A percentile compares a stretch with the other conserved stretches of the same genome.
These are phyloP conservation scores for Hyposoter dolosus DNA, from an alignment of 2,888 invertebrate species.

Conservation along the genomic window DNA sequence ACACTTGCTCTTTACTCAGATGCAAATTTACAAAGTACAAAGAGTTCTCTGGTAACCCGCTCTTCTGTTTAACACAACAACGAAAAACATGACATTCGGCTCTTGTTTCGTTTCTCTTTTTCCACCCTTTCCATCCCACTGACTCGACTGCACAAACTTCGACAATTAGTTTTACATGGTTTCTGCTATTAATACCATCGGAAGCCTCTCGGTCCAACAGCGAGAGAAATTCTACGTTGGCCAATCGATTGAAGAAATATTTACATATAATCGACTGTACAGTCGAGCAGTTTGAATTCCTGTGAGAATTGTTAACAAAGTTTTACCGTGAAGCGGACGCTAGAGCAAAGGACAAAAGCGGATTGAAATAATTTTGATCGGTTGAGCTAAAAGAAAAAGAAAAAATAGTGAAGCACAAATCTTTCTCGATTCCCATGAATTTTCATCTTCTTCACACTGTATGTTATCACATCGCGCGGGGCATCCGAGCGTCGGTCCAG, in stretches of 20 bases:
- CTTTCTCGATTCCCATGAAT: neutral
- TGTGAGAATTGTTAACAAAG: neutral
- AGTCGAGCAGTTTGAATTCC: neutral
- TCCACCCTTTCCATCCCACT: conserved; percentile 31
- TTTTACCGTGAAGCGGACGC: neutral
- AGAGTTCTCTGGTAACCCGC: conserved; percentile 45
- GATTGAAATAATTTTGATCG: neutral
- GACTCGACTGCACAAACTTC: conserved; percentile 37
- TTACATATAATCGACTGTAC: conserved; percentile 9
- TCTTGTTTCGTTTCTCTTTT: neutral
- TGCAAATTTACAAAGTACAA: conserved; percentile 62
- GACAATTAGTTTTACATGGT: conserved; percentile 48
- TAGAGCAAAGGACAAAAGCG: neutral
- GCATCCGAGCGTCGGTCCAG: neutral
- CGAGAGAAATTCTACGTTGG: conserved; percentile 22
- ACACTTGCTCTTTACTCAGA: conserved; percentile 55
- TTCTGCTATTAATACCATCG: conserved; percentile 51
- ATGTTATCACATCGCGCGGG: neutral
- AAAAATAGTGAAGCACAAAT: neutral
- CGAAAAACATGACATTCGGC: neutral
- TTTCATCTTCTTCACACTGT: neutral
- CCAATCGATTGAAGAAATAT: conserved; percentile 38
- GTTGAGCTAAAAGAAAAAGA: neutral
- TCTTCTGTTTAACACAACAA: neutral
- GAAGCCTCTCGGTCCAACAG: neutral